A percentile compares a stretch with the other conserved stretches of the same genome.
These are phyloP conservation scores for Lasioglossum villosulum DNA, from an alignment of 2,888 invertebrate genomes.

Conservation along the genomic window DNA sequence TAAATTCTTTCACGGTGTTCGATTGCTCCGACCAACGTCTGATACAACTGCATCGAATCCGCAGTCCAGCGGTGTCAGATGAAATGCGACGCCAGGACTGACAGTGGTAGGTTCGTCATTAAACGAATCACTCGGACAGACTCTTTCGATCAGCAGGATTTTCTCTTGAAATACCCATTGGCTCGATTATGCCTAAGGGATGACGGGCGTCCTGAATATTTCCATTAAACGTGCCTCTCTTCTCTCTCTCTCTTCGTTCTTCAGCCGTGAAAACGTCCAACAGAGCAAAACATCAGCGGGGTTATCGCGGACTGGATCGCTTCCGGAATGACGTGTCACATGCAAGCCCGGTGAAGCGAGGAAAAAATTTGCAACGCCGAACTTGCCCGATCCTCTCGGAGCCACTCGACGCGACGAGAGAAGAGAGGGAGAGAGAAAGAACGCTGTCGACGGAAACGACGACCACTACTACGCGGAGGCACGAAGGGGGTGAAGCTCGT, in stretches of 20 bases:
- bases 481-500: background rate
- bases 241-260: background rate
- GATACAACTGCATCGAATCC: background rate
- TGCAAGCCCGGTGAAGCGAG: background rate
- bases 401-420: slow-evolving; percentile 29
- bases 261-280: background rate
- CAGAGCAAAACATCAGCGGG: background rate
- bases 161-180: background rate
- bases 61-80: background rate
- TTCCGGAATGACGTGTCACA: background rate
- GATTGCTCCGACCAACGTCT: background rate
- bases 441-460: slow-evolving; percentile 31
- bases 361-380: slow-evolving; percentile 47
- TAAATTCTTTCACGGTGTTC: background rate
- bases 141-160: background rate
- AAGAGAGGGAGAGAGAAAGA: background rate
- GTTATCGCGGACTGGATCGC: background rate
- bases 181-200: background rate
- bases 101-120: too few relatives aligned
- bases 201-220: background rate
- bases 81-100: background rate
- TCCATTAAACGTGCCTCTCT: background rate
- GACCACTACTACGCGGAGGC: background rate
- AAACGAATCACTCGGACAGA: too few relatives aligned
- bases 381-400: slow-evolving; percentile 1